phyloP scores from a whole-genome alignment of 2,113 vertebrate genomes.

The Lagopus muta region DNA sequence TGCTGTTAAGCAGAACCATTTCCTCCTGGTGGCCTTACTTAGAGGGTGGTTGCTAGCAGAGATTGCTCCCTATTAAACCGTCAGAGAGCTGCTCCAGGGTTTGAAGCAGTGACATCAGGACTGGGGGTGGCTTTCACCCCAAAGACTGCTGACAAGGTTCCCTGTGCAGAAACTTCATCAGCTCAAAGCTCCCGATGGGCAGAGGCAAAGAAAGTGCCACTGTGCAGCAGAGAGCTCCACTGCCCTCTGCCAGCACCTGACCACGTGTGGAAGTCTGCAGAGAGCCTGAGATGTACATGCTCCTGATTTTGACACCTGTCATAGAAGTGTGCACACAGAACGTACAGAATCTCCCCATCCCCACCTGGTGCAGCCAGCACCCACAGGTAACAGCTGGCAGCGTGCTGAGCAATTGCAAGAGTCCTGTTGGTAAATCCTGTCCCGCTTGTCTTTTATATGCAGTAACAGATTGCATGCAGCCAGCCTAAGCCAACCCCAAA shows the following conservation, averaged over 20 bases:
- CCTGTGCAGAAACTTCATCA: neutral
- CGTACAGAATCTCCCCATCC: neutral
- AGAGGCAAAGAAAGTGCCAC: neutral
- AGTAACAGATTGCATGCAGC: neutral
- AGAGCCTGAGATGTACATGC: rapidly evolving
- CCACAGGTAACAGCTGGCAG: neutral
- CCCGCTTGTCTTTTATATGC: neutral
- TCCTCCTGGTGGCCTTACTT: neutral
- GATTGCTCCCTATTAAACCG: neutral
- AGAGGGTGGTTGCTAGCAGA: neutral
- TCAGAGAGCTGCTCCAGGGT: neutral
- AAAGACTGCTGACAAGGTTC: neutral
- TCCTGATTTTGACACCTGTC: neutral
- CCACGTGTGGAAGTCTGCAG: rapidly evolving
- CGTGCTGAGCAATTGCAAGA: neutral
- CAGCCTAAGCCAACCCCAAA: neutral
- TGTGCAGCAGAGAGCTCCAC: neutral
- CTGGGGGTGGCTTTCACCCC: neutral
- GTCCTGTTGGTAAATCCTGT: neutral
- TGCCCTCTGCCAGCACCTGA: neutral
- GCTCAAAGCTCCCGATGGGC: neutral
- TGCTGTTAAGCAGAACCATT: neutral
- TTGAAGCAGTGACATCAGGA: neutral
- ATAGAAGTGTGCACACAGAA: rapidly evolving
- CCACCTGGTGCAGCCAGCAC: neutral